Percentiles rank a stretch among this genome's conserved stretches.
Conservation (phyloP, 2,888 invertebrate genomes). For the Cephus spinipes region DNA sequence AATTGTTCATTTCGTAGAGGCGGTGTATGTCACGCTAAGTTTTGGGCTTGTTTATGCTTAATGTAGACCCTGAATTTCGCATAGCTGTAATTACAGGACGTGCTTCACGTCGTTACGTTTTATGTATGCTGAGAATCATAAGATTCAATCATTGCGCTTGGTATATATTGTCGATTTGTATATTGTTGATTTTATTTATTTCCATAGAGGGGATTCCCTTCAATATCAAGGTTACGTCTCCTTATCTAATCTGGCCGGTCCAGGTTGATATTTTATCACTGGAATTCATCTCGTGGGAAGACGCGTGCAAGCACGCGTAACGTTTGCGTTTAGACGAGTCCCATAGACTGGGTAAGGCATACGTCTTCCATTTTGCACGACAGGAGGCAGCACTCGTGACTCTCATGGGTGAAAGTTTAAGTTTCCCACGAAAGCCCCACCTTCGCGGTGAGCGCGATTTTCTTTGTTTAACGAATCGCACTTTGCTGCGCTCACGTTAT, state of each 20-base stretch:
- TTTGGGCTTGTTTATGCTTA: not conserved
- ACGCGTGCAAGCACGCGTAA: not conserved
- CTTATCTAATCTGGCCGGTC: not conserved
- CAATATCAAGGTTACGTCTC: not conserved
- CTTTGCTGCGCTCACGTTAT: not conserved
- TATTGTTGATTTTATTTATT: not conserved
- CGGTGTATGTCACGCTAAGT: not conserved
- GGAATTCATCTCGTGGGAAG: not conserved
- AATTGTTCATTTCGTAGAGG: not conserved
- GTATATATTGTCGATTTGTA: not conserved
- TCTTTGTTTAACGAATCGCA: constrained; percentile 1
- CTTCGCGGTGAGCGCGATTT: not conserved
- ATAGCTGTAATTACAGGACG: not conserved
- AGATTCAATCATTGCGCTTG: not conserved
- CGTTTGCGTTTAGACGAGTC: not conserved
- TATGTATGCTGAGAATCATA: not conserved
- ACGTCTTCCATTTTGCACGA: not conserved
- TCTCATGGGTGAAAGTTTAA: constrained; percentile 61
- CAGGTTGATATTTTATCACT: not conserved
- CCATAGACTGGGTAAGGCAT: not conserved
- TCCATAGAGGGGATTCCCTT: not conserved
- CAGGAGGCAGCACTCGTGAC: constrained; percentile 37
- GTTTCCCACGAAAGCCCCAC: constrained; percentile 51
- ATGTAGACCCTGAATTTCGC: not conserved
- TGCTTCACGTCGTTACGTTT: not conserved